Conservation (phyloP, 1,140 invertebrate genomes). For the Oppia nitens region DNA sequence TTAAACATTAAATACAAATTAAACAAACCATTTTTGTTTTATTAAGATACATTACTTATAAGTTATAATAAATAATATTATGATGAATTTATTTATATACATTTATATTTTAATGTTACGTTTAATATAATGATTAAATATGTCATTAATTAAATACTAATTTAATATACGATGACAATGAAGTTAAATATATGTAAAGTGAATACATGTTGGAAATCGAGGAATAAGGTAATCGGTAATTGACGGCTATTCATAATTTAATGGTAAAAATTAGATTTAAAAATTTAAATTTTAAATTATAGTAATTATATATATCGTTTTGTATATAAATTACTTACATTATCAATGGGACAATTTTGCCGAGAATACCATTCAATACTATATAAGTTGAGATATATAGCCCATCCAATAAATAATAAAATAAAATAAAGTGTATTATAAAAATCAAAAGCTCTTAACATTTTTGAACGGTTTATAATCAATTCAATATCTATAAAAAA, state of each 20-base stretch:
- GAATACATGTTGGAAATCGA: neutral
- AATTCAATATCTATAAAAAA: constrained; percentile 38
- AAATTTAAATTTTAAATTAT: neutral
- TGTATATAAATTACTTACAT: no score
- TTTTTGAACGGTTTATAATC: constrained; percentile 29
- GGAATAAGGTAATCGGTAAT: neutral
- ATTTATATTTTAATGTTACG: no score
- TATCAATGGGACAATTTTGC: constrained; percentile 56
- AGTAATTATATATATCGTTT: no score
- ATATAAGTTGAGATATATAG: constrained; percentile 55
- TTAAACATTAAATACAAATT: no score
- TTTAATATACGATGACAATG: no score
- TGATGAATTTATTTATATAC: no score
- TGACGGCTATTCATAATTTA: neutral
- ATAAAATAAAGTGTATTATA: constrained; percentile 70
- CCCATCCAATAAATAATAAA: constrained; percentile 52
- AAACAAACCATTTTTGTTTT: no score
- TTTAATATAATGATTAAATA: no score
- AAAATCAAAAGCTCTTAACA: constrained; percentile 24
- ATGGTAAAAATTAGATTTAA: neutral
- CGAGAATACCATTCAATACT: constrained; percentile 68
- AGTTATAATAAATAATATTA: no score
- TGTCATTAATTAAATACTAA: no score
- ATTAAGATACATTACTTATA: no score
- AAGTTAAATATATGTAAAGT: no score